phyloP scores from a whole-genome alignment of 2,888 invertebrate species.

The Meta bourneti region DNA sequence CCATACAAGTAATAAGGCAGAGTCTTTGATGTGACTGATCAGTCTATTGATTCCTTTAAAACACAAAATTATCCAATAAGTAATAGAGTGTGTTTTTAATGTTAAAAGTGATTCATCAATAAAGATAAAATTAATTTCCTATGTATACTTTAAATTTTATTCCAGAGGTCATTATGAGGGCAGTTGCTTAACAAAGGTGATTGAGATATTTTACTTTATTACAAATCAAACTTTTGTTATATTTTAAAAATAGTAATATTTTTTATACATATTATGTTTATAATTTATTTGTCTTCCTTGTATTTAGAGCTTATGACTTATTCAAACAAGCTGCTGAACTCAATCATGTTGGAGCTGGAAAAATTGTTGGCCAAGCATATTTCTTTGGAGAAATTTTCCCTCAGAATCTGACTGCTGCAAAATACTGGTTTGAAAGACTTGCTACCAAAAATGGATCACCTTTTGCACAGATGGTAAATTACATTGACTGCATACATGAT shows the following conservation, averaged over 20 bases:
- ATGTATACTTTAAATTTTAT: no score
- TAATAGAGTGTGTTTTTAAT: no score
- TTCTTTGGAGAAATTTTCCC: constrained; percentile 90
- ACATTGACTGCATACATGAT: no score
- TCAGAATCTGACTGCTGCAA: constrained; percentile 89
- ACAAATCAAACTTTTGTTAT: not conserved
- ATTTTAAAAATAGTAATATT: not conserved
- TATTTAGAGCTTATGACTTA: constrained; percentile 85
- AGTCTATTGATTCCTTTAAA: no score
- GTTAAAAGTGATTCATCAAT: no score
- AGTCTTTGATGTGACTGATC: no score
- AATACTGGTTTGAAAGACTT: constrained; percentile 88
- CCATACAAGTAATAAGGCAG: no score
- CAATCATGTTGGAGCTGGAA: constrained; percentile 90
- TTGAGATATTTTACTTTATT: no score
- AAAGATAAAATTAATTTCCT: no score
- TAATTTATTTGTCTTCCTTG: constrained; percentile 5
- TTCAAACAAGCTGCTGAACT: constrained; percentile 89
- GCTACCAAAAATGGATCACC: constrained; percentile 87
- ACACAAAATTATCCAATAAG: no score
- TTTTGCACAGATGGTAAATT: constrained; percentile 91
- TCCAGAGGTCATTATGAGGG: no score
- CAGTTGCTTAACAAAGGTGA: no score
- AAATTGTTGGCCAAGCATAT: constrained; percentile 92
- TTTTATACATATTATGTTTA: not conserved